Base-by-base conservation (phyloP, 2,888 invertebrate species). In the Ptychoptera contaminata region DNA sequence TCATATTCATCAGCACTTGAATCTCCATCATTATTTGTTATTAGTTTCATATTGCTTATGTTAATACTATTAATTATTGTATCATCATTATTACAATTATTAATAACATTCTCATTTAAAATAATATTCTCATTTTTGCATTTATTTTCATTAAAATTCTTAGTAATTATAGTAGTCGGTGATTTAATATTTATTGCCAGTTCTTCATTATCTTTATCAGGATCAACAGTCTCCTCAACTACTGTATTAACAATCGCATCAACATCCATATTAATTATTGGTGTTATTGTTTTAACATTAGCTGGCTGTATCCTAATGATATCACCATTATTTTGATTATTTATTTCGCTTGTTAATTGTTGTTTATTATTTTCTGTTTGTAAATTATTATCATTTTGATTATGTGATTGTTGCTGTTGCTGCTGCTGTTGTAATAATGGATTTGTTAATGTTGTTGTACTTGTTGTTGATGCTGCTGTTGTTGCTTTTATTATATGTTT, bases 401-500 rank as follows among this genome's bases (percentile, higher is more conserved):
- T 23, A 23, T 23, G 23, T 7, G 23, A 23, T 23, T 23, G 23
- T 23, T 23, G 23, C 23, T 23, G 23, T 23, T 23, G 23, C 23
- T 23, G 23, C 23, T 23, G 39, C n/a, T 38, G 15, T 9, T 4
- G 8, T 9, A 16, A 38, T 23, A 7, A n/a, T 29, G 39, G 11
- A n/a, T 16, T n/a, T 39, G 45, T 37, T 37, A 48, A 43, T 48
- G 49, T 39, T 42, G 47, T 46, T 48, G 49, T 40, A 49, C 51
- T 45, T 45, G 50, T 41, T 30, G 48, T 47, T 23, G 50, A 32
- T 41, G 48, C 37, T 12, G 49, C 41, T 41, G 35, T 30, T 6
- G 30, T n/a, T 43, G 30, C 11, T 31, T 34, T 30, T 40, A 31
- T 43, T 44, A 38, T 16, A 45, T 36, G 15, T 35, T 30, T 9